Percentiles rank a stretch among this genome's conserved stretches.
phyloP scores from a whole-genome alignment of 30 jellyfish, hydroid and myxozoan species.

The Hydra vulgaris region DNA sequence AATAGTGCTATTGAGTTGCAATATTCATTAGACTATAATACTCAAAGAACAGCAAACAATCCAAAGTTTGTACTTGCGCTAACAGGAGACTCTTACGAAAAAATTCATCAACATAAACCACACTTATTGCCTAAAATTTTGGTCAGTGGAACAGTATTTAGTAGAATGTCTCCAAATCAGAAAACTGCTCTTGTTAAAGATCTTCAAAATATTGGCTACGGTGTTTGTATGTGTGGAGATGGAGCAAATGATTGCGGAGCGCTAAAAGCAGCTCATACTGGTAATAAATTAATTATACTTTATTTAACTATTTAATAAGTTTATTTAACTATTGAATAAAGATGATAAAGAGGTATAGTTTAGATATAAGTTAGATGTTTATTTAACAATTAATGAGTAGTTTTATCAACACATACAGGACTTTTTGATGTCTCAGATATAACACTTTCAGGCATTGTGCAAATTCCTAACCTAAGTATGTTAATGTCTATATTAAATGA shows the following conservation, averaged over 20 bases:
- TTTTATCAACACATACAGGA: too few species aligned
- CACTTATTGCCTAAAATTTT: slow-evolving; percentile 8
- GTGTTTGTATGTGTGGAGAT: slow-evolving; percentile 59
- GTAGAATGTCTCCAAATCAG: slow-evolving; percentile 46
- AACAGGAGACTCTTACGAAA: slow-evolving; percentile 19
- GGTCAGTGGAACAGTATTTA: slow-evolving; percentile 23
- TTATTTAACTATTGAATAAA: too few species aligned
- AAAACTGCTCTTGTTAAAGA: slow-evolving; percentile 33
- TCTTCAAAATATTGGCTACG: slow-evolving; percentile 28
- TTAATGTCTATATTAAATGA: too few species aligned
- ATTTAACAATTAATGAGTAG: too few species aligned
- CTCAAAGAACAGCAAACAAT: not conserved
- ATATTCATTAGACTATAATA: not conserved
- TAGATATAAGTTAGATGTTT: too few species aligned
- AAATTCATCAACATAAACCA: slow-evolving; percentile 3
- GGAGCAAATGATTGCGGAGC: slow-evolving; percentile 68
- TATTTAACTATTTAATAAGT: too few species aligned
- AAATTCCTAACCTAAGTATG: too few species aligned
- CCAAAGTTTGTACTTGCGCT: not conserved
- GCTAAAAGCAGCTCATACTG: slow-evolving; percentile 45
- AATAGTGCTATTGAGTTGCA: not conserved
- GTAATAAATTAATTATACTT: not conserved
- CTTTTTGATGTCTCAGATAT: too few species aligned
- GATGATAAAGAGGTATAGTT: too few species aligned
- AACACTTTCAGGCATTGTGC: too few species aligned